Conservation (phyloP, 2,113 vertebrate genomes). For the Hypomesus transpacificus region DNA sequence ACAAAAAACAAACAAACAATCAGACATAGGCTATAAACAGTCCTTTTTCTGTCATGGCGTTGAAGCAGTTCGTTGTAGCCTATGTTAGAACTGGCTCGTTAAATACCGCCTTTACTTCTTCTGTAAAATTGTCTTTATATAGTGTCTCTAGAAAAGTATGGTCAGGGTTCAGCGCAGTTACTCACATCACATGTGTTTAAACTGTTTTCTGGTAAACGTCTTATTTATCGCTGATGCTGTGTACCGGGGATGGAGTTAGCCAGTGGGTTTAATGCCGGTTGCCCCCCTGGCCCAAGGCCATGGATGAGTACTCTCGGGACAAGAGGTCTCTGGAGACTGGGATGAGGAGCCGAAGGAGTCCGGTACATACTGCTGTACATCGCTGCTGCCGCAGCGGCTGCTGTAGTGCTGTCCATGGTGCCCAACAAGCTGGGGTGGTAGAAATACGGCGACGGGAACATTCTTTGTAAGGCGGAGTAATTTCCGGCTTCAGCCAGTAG, state of each 20-base stretch:
- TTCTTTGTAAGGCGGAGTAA: constrained; percentile 95
- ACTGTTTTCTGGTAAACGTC: constrained; percentile 43
- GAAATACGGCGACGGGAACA: constrained; percentile 98
- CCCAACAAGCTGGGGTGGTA: constrained; percentile 94
- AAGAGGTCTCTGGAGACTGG: constrained; percentile 90
- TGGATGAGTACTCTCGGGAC: constrained; percentile 97
- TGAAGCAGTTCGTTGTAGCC: constrained; percentile 44
- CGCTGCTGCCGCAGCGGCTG: constrained; percentile 92
- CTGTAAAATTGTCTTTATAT: constrained; percentile 68
- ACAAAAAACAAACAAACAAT: constrained; percentile 77
- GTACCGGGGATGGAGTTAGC: constrained; percentile 84
- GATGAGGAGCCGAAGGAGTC: constrained; percentile 92
- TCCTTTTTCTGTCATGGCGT: constrained; percentile 58
- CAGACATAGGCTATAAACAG: constrained; percentile 63
- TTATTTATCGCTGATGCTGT: constrained; percentile 85
- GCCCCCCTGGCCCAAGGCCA: constrained; percentile 91
- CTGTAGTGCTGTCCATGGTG: constrained; percentile 93
- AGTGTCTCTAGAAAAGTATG: constrained; percentile 58
- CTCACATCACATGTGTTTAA: constrained; percentile 57
- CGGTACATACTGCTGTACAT: constrained; percentile 99
- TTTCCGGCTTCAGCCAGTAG: constrained; percentile 94
- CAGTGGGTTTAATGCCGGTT: constrained; percentile 90
- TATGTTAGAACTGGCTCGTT: constrained; percentile 57
- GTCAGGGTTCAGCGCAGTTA: constrained; percentile 62
- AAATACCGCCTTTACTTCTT: constrained; percentile 70